A percentile compares a stretch with the other conserved stretches of the same genome.
These are phyloP conservation scores for Drosophila greeni DNA, from an alignment of 2,888 invertebrate genomes.

Conservation along the genomic window DNA sequence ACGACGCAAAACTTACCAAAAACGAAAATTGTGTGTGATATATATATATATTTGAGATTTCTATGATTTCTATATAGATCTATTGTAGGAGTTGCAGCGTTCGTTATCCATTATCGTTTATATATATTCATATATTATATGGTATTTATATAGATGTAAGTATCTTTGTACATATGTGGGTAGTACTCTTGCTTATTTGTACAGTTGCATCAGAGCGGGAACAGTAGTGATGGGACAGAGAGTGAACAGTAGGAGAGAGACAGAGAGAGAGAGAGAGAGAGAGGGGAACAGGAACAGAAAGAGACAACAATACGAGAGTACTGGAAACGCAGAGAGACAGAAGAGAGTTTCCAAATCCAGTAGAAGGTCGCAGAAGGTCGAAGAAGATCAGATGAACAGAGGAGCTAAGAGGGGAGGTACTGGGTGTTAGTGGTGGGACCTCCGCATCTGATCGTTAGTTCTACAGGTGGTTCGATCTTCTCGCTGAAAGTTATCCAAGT, in stretches of 20 bases:
- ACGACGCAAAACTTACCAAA: conserved; percentile 67
- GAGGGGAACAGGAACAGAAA: conserved; percentile 29
- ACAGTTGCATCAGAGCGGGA: conserved; percentile 58
- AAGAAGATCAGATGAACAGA: conserved; percentile 60
- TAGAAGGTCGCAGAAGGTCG: conserved; percentile 8
- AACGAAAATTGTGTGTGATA: conserved; percentile 51
- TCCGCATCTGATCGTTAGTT: conserved; percentile 15
- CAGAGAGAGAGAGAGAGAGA: conserved; percentile 31
- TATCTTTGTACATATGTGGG: conserved; percentile 43
- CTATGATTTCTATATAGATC: conserved; percentile 33
- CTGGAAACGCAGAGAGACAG: conserved; percentile 40
- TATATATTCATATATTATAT: conserved; percentile 6
- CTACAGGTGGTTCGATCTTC: conserved; percentile 11
- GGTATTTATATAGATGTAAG: conserved; percentile 30
- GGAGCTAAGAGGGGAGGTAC: conserved; percentile 25
- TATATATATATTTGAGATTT: conserved; percentile 50
- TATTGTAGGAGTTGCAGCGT: conserved; percentile 48
- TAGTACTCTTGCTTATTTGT: conserved; percentile 37
- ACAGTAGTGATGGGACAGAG: conserved; percentile 46
- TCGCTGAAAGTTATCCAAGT: conserved; percentile 21
- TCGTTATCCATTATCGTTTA: conserved; percentile 31
- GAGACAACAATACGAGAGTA: conserved; percentile 49
- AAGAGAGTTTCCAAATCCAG: conserved; percentile 44
- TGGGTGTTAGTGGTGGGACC: conserved; percentile 22
- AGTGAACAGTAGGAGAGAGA: conserved; percentile 27